Percentiles rank a stretch among this genome's conserved stretches.
Evolutionary conservation across 1,140 invertebrate species (phyloP).

Genomic region (Aradophagus sp.): DNA sequence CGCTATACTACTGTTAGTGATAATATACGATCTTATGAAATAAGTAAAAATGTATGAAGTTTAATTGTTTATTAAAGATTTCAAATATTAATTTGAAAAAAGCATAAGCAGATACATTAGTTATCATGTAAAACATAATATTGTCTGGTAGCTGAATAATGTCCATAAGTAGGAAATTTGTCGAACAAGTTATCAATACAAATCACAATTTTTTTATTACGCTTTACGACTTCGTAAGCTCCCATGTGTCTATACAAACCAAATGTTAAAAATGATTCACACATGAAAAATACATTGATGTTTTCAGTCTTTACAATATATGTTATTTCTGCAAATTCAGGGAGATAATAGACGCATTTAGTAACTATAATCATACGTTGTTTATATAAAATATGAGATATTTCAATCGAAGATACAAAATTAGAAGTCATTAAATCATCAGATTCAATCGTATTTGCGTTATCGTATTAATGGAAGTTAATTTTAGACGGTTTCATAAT

Average conservation of each 20-base stretch:
- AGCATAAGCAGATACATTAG: no score
- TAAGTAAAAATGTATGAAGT: no score
- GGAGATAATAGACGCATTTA: slow-evolving; percentile 10
- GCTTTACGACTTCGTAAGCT: slow-evolving; percentile 5
- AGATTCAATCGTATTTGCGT: background rate
- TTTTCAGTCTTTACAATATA: slow-evolving; percentile 5
- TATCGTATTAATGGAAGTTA: background rate
- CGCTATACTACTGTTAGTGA: no score
- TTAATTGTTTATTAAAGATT: no score
- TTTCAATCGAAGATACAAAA: slow-evolving; percentile 4
- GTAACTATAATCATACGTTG: slow-evolving; percentile 11
- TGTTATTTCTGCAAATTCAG: slow-evolving; percentile 11
- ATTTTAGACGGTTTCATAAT: no score
- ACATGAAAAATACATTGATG: slow-evolving; percentile 16
- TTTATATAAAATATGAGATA: slow-evolving; percentile 17
- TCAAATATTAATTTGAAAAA: no score
- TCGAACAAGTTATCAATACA: slow-evolving; percentile 11
- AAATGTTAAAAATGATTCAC: background rate
- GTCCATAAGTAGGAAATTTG: slow-evolving; percentile 12
- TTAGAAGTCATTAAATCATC: slow-evolving; percentile 1
- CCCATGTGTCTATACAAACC: slow-evolving; percentile 5
- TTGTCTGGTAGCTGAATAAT: slow-evolving; percentile 12
- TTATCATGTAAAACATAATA: slow-evolving; percentile 1
- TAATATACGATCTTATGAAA: no score
- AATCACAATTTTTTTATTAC: background rate